These are phyloP conservation scores for Digitonthophagus gazella DNA, from an alignment of 2,888 invertebrate genomes.

Conservation along the genomic window DNA sequence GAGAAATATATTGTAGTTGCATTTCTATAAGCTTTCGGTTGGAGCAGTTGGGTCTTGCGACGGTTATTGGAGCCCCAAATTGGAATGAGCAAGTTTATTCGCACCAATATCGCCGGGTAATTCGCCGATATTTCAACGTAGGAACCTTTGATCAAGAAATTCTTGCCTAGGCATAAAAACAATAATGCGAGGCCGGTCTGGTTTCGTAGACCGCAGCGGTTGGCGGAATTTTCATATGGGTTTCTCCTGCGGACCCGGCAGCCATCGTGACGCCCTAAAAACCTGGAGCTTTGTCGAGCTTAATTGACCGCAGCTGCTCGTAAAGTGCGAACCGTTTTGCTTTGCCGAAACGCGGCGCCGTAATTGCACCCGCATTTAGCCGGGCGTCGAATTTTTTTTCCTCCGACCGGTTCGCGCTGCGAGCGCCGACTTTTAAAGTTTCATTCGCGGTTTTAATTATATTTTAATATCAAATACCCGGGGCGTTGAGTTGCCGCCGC, in stretches of 20 bases:
- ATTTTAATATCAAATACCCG: not conserved
- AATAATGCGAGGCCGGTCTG: constrained; percentile 6
- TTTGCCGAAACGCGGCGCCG: constrained; percentile 7
- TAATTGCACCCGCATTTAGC: constrained; percentile 1
- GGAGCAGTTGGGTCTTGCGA: not conserved
- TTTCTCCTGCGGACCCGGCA: constrained; percentile 10
- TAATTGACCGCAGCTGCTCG: constrained; percentile 14
- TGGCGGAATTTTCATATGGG: constrained; percentile 21
- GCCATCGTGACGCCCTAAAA: constrained; percentile 11
- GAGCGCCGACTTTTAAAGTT: not conserved
- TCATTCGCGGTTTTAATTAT: not conserved
- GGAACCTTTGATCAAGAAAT: constrained; percentile 22
- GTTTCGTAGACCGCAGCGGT: not conserved
- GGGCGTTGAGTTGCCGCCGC: not conserved
- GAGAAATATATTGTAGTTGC: too few species aligned
- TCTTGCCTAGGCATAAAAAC: constrained; percentile 22
- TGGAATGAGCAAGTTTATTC: constrained; percentile 10
- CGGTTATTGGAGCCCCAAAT: constrained; percentile 1
- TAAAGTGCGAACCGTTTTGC: constrained; percentile 11
- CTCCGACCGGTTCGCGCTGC: not conserved
- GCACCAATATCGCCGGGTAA: constrained; percentile 6
- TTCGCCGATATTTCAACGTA: constrained; percentile 10
- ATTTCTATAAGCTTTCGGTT: too few species aligned
- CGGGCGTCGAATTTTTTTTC: not conserved
- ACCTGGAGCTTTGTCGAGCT: constrained; percentile 8